A percentile compares a stretch with the other conserved stretches of the same genome.
These are phyloP conservation scores for Agonopterix heracliana DNA, from an alignment of 2,888 invertebrate species.

Conservation along the genomic window DNA sequence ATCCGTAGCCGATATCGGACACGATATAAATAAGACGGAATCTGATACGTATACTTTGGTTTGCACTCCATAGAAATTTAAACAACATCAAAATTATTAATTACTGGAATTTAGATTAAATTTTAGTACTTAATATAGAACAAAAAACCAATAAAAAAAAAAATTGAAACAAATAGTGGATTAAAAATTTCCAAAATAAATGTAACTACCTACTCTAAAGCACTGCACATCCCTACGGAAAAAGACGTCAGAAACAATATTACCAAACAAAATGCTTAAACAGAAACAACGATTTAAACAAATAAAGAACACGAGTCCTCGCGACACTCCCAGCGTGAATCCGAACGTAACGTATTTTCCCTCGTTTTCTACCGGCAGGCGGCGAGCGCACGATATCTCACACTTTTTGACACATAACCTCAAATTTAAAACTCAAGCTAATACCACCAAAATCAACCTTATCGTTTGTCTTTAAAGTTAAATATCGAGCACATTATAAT, in stretches of 20 bases:
- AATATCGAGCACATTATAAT: constrained; percentile 13
- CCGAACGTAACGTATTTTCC: constrained; percentile 53
- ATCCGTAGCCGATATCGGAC: constrained; percentile 32
- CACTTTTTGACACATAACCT: constrained; percentile 49
- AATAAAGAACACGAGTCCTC: constrained; percentile 40
- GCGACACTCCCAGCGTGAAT: constrained; percentile 60
- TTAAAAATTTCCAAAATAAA: no score
- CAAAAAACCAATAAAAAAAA: no score
- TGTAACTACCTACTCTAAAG: no score
- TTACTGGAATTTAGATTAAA: no score
- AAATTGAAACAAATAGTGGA: no score
- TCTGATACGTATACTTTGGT: constrained; percentile 33
- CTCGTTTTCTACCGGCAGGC: constrained; percentile 49
- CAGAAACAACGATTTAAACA: constrained; percentile 33
- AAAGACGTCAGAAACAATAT: constrained; percentile 28
- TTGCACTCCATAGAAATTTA: background rate
- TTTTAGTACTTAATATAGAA: no score
- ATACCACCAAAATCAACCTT: constrained; percentile 18
- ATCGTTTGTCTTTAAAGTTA: constrained; percentile 11
- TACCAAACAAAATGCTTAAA: constrained; percentile 22
- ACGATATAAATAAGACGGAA: constrained; percentile 40
- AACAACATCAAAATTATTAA: background rate
- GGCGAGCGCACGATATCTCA: constrained; percentile 40
- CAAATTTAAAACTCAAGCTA: constrained; percentile 20
- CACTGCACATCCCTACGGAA: constrained; percentile 2